Evolutionary conservation across 2,113 vertebrate species (phyloP), one percentile per base, ranked within the genome.

Genomic region (Edolisoma coerulescens): DNA sequence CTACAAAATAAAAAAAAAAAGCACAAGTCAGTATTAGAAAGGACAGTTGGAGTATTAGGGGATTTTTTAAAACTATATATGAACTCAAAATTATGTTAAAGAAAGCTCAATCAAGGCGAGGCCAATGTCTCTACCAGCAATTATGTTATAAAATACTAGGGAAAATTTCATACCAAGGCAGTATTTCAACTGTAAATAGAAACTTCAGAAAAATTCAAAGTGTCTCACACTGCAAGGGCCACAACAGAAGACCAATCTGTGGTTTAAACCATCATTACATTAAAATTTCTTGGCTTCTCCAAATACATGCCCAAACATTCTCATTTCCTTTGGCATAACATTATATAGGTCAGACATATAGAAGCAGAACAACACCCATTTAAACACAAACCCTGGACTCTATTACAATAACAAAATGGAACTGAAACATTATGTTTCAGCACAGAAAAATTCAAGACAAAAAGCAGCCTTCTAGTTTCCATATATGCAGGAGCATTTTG

Each of bases 1-100:
- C 99, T 99, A 96, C 20, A 90, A 63, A 89, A 65, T 82, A 37
- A 89, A 16, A 39, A 47, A 39, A 47, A 20, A 28, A 23, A 32
- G 1, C 18, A 65, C 39, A 45, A 35, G 20, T 68, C n/a, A 68
- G 7, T 32, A 44, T 30, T 27, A 94, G 39, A 84, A 89, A 59
- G 30, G 3, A 67, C 4, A 89, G 13, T 18, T 13, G 24, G 0
- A 47, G 3, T 32, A 65, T 14, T 16, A 41, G 13, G 5, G 10
- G 16, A 42, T 2, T 9, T 23, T 50, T 68, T 13, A 5, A 67
- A 24, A 70, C 16, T 35, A 7, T 7, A 4, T 35, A 44, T 42
- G 13, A 60, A 73, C 37, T 33, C 18, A 35, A 82, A 91, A 56
- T 50, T 41, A 70, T 3, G 5, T 45, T 32, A 35, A 71, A 52